phyloP scores from a whole-genome alignment of 2,113 vertebrate genomes.

The Tinamus guttatus region DNA sequence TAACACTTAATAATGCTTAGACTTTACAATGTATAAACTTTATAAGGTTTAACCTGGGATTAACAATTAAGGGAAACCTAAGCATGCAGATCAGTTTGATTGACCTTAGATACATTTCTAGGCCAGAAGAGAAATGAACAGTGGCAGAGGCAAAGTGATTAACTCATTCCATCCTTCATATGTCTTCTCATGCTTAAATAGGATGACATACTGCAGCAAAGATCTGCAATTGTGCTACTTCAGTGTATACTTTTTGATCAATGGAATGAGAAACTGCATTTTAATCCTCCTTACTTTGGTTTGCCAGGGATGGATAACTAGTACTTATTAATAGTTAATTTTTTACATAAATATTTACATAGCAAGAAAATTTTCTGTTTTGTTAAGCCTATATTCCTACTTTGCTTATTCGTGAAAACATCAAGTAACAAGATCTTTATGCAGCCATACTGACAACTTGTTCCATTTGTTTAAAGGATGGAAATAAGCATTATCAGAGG shows the following conservation, averaged over 20 bases:
- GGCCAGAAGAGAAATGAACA: background rate
- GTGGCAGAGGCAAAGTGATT: background rate
- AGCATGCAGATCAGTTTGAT: background rate
- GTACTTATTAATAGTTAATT: background rate
- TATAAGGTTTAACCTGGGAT: background rate
- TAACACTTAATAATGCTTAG: background rate
- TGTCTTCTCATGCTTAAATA: background rate
- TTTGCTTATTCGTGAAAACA: constrained; percentile 64
- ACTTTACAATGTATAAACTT: background rate
- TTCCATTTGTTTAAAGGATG: constrained; percentile 29
- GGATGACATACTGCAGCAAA: background rate
- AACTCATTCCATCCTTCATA: background rate
- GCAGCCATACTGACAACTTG: background rate
- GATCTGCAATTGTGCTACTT: background rate
- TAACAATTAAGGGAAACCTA: background rate
- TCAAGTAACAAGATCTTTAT: background rate
- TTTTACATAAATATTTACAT: constrained; percentile 71
- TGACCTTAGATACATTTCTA: background rate
- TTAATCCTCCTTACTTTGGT: background rate
- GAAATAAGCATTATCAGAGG: background rate
- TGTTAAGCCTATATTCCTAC: constrained; percentile 15
- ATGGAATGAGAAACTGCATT: background rate
- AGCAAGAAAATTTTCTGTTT: constrained; percentile 30
- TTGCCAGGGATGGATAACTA: background rate
- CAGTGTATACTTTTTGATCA: background rate